phyloP scores from a whole-genome alignment of 2,797 vertebrate genomes.

The Macrochelys suwanniensis region DNA sequence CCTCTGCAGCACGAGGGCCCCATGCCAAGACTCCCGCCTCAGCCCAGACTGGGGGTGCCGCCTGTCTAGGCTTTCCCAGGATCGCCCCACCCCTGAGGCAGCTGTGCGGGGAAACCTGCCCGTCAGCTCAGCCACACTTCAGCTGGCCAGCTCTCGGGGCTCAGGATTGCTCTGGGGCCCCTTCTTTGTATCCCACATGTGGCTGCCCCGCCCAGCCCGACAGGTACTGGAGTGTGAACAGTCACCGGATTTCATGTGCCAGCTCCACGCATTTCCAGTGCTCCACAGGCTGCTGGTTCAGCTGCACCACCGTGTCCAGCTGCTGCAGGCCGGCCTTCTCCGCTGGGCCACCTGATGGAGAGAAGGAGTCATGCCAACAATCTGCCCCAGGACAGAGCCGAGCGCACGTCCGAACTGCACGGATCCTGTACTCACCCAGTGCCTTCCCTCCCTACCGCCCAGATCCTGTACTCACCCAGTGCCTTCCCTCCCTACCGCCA shows the following conservation, averaged over 20 bases:
- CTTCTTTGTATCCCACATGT: background rate
- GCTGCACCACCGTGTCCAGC: slow-evolving; percentile 91
- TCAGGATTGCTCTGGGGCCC: background rate
- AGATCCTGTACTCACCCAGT: too few relatives aligned
- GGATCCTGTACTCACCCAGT: too few relatives aligned
- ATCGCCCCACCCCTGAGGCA: too few relatives aligned
- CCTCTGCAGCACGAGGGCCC: background rate
- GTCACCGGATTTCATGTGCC: slow-evolving; percentile 94
- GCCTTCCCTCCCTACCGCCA: too few relatives aligned
- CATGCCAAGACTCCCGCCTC: background rate
- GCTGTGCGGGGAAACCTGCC: too few relatives aligned
- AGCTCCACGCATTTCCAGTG: slow-evolving; percentile 97
- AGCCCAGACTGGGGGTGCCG: background rate
- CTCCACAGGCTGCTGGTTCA: slow-evolving; percentile 93
- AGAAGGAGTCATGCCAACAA: background rate
- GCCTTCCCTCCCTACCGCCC: too few relatives aligned
- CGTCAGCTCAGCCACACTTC: background rate
- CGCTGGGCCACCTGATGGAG: slow-evolving; percentile 89
- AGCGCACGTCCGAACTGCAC: background rate
- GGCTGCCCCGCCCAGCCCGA: background rate
- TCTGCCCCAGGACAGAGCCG: background rate
- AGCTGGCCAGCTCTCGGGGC: background rate
- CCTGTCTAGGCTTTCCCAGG: background rate
- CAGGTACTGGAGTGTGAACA: background rate
- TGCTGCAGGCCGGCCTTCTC: slow-evolving; percentile 93